Evolutionary conservation across 2,888 invertebrate genomes (phyloP).

Genomic region (Pinctada fucata): DNA sequence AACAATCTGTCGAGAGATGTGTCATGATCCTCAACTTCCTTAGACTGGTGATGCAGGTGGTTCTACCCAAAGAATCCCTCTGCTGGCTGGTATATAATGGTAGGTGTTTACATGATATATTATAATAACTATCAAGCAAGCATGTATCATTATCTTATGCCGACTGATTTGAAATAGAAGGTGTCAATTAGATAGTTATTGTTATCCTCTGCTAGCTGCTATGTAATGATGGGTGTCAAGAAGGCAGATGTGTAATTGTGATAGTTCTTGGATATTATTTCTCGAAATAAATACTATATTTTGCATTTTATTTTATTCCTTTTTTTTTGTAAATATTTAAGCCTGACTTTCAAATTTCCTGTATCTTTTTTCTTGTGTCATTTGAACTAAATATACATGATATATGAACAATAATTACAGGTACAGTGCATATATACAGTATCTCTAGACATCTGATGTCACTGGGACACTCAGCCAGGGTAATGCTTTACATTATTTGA

Average conservation of each 20-base stretch:
- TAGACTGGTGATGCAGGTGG: constrained; percentile 72
- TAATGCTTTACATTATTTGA: constrained; percentile 34
- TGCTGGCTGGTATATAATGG: constrained; percentile 77
- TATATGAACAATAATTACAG: constrained; percentile 45
- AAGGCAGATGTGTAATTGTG: too few species aligned
- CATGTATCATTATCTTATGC: too few species aligned
- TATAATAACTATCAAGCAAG: too few species aligned
- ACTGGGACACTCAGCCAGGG: constrained; percentile 73
- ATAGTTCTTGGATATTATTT: too few species aligned
- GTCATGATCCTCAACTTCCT: constrained; percentile 71
- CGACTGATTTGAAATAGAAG: too few species aligned
- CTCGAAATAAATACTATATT: too few species aligned
- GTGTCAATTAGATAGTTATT: not conserved
- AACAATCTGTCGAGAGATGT: constrained; percentile 71
- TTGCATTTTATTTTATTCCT: too few species aligned
- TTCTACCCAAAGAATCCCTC: constrained; percentile 72
- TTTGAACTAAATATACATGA: too few species aligned
- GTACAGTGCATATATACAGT: constrained; percentile 76
- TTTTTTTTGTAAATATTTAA: too few species aligned
- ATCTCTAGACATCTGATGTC: constrained; percentile 75
- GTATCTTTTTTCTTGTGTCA: too few species aligned
- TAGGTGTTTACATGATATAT: constrained; percentile 42
- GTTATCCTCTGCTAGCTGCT: not conserved
- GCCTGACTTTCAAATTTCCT: too few species aligned
- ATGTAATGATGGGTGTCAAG: not conserved